Evolutionary conservation across 2,888 invertebrate genomes (phyloP), one percentile per base, ranked within the genome.

Genomic region (Scaptomyza polygonia): DNA sequence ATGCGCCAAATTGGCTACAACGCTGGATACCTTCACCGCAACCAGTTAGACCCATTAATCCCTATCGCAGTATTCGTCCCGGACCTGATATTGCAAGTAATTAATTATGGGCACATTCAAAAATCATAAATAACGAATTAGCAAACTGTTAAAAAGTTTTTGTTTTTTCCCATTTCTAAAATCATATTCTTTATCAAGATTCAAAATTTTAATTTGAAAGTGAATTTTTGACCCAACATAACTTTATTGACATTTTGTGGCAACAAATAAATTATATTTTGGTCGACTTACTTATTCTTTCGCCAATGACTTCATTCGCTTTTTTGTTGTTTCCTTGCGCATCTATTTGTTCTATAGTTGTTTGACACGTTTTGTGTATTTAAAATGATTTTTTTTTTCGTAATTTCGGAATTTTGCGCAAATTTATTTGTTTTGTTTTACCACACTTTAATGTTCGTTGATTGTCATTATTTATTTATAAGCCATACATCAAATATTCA

Each of bases 1-100:
- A 90, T 65, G 68, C 91, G 12, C 90, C 90, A 25, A 62, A 58
- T 56, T 91, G 91, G 91, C 59, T 88, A 8, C 88, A 91, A 58
- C 86, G 91, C 49, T 91, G 87, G 88, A 88, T 85, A 87, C 82
- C 78, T 4, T 88, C 88, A 12, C 55, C 55, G 4, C 58, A 52
- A 11, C 80, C 68, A 14, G 7, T 79, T 2, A 79, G 75, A 14
- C 83, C 76, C 8, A 53, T 89, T 27, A 90, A 82, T 86, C 89
- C 91, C 36, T 90, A 81, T 65, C 88, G 88, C 29, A 86, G 67
- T 43, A 84, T 77, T 27, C 85, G 90, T n/a, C 89, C 89, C 21
- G 72, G 70, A 25, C 68, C 76, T 4, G 84, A 88, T 56, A 42
- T 88, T 62, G 83, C 78, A 84, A 79, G 89, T 90, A 87, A 87